These are phyloP conservation scores for Notolabrus celidotus DNA, from an alignment of 2,797 vertebrate genomes.

Conservation along the genomic window DNA sequence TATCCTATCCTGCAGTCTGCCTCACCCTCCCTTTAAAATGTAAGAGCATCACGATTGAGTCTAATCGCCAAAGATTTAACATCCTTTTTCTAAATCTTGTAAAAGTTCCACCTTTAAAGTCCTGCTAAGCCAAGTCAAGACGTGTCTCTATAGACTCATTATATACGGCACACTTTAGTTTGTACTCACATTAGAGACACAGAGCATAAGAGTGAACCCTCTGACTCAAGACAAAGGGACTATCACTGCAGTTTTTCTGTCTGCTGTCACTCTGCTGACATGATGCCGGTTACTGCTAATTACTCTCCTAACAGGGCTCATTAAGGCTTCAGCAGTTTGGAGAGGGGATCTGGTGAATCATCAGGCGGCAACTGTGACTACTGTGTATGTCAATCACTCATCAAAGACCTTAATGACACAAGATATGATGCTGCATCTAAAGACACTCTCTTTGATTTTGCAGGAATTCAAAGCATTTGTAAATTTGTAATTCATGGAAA, in stretches of 20 bases:
- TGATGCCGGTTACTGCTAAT: slow-evolving; percentile 4
- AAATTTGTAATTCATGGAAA: too few species aligned
- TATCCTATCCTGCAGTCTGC: too few species aligned
- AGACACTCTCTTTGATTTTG: neutral
- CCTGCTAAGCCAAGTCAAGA: neutral
- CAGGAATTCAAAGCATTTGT: too few species aligned
- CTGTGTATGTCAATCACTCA: neutral
- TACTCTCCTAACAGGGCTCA: neutral
- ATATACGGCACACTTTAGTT: neutral
- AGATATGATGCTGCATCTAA: too few species aligned
- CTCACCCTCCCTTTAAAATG: too few species aligned
- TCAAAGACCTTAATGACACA: too few species aligned
- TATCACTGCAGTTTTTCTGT: neutral
- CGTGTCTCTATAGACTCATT: too few species aligned
- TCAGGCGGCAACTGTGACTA: neutral
- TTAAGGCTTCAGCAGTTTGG: neutral
- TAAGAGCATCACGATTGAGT: too few species aligned
- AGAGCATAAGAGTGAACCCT: neutral
- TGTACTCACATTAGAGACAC: neutral
- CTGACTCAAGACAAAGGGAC: neutral
- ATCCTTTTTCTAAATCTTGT: too few species aligned
- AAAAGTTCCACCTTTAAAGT: too few species aligned
- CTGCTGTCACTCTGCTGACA: slow-evolving; percentile 5
- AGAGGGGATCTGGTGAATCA: neutral
- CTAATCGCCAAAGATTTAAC: too few species aligned